phyloP scores from a whole-genome alignment of 2,888 invertebrate genomes.

The Neria commutata region DNA sequence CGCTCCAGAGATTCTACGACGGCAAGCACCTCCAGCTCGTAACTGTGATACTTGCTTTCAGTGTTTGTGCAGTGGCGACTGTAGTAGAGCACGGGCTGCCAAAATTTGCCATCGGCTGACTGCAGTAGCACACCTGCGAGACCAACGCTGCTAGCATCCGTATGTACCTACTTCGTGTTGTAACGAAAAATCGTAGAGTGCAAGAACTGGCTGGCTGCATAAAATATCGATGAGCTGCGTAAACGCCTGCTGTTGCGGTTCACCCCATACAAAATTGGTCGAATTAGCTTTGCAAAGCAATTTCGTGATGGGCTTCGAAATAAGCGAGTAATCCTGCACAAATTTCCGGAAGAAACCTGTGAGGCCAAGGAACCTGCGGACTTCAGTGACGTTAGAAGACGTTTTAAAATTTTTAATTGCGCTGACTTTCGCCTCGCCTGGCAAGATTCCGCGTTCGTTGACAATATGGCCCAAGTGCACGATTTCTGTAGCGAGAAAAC shows the following conservation, averaged over 20 bases:
- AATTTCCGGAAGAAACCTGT: slow-evolving; percentile 16
- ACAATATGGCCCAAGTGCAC: slow-evolving; percentile 18
- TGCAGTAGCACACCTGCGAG: slow-evolving; percentile 18
- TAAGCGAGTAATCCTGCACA: slow-evolving; percentile 12
- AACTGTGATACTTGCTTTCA: slow-evolving; percentile 38
- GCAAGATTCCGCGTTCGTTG: slow-evolving; percentile 13
- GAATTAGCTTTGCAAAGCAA: slow-evolving; percentile 2
- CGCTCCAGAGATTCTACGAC: slow-evolving; percentile 47
- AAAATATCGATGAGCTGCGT: slow-evolving; percentile 4
- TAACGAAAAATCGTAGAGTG: not conserved
- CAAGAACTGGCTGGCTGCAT: slow-evolving; percentile 3
- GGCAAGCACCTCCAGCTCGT: slow-evolving; percentile 50
- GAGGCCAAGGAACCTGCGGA: slow-evolving; percentile 8
- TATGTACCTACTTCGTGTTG: slow-evolving; percentile 12
- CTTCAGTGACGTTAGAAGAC: slow-evolving; percentile 15
- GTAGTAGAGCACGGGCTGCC: slow-evolving; percentile 23
- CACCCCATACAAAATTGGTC: slow-evolving; percentile 4
- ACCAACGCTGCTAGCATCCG: slow-evolving; percentile 22
- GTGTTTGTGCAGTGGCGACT: slow-evolving; percentile 24
- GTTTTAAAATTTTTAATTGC: slow-evolving; percentile 21
- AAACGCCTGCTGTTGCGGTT: slow-evolving; percentile 13
- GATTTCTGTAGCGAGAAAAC: slow-evolving; percentile 26
- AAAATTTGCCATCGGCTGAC: slow-evolving; percentile 13
- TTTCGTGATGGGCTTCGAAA: slow-evolving; percentile 6
- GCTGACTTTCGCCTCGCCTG: slow-evolving; percentile 18